Conservation (phyloP, 2,888 invertebrate genomes). For the Sicus ferrugineus region DNA sequence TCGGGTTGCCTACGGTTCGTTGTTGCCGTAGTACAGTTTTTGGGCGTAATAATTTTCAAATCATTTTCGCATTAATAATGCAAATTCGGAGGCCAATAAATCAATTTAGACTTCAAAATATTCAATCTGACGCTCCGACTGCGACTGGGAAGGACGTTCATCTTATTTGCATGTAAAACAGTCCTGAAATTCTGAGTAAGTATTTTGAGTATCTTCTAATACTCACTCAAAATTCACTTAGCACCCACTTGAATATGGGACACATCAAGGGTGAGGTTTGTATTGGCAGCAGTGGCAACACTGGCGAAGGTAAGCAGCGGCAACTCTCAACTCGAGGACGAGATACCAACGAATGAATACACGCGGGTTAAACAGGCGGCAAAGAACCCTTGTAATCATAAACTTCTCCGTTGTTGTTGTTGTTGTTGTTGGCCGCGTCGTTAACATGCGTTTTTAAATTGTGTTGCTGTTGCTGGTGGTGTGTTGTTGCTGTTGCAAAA, state of each 20-base stretch:
- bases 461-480: constrained; percentile 28
- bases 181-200: constrained; percentile 44
- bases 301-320: background rate
- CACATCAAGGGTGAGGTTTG: background rate
- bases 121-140: constrained; percentile 24
- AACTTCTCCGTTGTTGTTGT: constrained; percentile 22
- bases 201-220: constrained; percentile 20
- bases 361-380: background rate
- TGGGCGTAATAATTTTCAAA: constrained; percentile 17
- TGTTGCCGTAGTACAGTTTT: background rate
- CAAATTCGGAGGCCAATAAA: constrained; percentile 45
- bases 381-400: background rate
- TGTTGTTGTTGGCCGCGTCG: constrained; percentile 24
- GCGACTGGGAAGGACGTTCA: constrained; percentile 28
- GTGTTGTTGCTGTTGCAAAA: constrained; percentile 45
- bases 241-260: background rate
- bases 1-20: background rate
- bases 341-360: background rate
- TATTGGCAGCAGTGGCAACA: background rate
- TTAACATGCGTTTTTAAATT: background rate
- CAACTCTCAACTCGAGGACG: background rate
- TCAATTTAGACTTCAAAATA: constrained; percentile 49
- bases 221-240: constrained; percentile 35
- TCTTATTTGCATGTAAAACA: constrained; percentile 65
- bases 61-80: constrained; percentile 53